Percentiles rank a stretch among this genome's conserved stretches.
Conservation (phyloP, 2,797 vertebrate species). For the Enoplosus armatus region DNA sequence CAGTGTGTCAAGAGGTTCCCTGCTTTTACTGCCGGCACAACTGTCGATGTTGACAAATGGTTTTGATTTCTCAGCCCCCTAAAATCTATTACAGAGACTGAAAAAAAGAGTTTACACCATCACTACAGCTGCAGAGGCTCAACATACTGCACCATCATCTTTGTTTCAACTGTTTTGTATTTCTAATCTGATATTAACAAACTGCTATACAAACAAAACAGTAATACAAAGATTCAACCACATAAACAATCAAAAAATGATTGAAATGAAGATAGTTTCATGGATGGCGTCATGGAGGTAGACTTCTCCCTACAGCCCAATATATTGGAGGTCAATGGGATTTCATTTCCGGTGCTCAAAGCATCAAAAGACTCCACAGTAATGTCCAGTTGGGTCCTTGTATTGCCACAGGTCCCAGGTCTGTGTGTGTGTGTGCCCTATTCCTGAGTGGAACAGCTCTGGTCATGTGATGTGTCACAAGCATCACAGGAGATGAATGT, state of each 20-base stretch:
- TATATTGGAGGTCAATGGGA: background rate
- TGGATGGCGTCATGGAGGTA: background rate
- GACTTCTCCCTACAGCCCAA: background rate
- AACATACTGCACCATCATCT: slow-evolving; percentile 18
- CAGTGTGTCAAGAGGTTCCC: slow-evolving; percentile 50
- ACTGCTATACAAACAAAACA: background rate
- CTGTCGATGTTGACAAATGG: slow-evolving; percentile 70
- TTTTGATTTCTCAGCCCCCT: slow-evolving; percentile 55
- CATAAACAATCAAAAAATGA: background rate
- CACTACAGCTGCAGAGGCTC: slow-evolving; percentile 22
- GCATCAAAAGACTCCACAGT: background rate
- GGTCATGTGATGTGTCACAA: background rate
- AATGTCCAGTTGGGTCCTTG: background rate
- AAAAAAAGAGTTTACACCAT: slow-evolving; percentile 26
- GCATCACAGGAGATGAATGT: slow-evolving; percentile 2
- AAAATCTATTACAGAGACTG: slow-evolving; percentile 56
- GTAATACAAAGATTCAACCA: background rate
- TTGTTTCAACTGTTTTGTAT: background rate
- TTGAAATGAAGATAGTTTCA: background rate
- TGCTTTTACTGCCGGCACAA: slow-evolving; percentile 55
- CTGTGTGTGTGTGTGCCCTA: too few species aligned
- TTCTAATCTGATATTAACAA: background rate
- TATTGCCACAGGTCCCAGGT: background rate
- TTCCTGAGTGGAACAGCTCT: background rate
- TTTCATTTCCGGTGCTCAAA: background rate